Conservation (phyloP, 2,888 invertebrate species). For the Harmothoe impar region DNA sequence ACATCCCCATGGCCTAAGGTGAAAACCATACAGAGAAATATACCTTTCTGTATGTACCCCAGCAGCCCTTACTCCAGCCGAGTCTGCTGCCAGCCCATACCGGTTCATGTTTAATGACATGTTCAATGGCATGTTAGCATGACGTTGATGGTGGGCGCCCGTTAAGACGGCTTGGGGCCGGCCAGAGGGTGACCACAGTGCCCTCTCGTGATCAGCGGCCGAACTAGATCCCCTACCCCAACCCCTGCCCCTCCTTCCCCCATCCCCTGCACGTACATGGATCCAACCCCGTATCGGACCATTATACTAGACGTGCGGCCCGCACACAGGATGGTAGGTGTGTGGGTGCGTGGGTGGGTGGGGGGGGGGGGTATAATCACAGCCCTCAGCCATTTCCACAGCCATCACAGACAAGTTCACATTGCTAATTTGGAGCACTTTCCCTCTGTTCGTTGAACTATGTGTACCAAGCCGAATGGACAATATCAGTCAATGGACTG, state of each 20-base stretch:
- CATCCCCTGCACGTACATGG: neutral
- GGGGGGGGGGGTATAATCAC: neutral
- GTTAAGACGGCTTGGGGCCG: constrained; percentile 46
- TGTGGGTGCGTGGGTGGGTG: neutral
- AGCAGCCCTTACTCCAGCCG: neutral
- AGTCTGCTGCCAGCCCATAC: neutral
- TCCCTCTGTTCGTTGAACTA: too few relatives aligned
- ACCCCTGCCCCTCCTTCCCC: too few relatives aligned
- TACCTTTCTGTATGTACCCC: neutral
- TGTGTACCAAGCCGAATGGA: too few relatives aligned
- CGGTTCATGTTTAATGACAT: constrained; percentile 56
- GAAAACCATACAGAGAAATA: too few relatives aligned
- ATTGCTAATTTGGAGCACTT: too few relatives aligned
- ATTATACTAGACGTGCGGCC: neutral
- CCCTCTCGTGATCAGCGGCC: constrained; percentile 50
- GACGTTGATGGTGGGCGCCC: constrained; percentile 10
- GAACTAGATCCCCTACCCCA: constrained; percentile 13
- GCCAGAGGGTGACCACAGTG: constrained; percentile 21
- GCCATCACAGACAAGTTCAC: neutral
- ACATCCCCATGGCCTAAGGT: too few relatives aligned
- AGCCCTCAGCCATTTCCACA: neutral
- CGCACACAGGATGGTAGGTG: neutral
- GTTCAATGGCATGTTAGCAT: constrained; percentile 58
- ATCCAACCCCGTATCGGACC: neutral
- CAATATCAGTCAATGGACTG: too few relatives aligned